Percentiles rank a stretch among this genome's conserved stretches.
phyloP scores from a whole-genome alignment of 2,113 vertebrate species.

The Paratilapia polleni region DNA sequence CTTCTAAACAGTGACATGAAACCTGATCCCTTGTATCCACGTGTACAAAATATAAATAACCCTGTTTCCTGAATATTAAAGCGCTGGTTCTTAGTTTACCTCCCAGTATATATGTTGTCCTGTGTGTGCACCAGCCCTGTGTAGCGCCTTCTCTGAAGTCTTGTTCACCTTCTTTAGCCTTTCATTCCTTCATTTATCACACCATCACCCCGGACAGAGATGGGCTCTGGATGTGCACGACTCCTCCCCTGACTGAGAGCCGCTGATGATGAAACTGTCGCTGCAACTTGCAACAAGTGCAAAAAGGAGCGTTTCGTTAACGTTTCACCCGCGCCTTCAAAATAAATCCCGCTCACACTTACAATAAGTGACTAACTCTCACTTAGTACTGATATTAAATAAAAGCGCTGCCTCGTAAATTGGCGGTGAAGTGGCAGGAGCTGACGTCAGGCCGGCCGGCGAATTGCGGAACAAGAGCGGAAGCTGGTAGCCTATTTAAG shows the following conservation, averaged over 20 bases:
- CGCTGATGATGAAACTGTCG: conserved; percentile 59
- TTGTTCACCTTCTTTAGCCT: conserved; percentile 3
- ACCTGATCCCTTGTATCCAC: neutral
- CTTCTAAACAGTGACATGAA: neutral
- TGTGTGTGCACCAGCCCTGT: neutral
- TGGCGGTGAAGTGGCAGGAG: conserved; percentile 42
- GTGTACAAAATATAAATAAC: neutral
- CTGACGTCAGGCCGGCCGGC: neutral
- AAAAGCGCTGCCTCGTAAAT: neutral
- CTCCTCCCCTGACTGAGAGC: conserved; percentile 50
- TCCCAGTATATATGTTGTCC: neutral
- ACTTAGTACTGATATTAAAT: neutral
- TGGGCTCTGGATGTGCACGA: neutral
- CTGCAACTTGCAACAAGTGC: neutral
- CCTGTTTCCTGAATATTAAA: neutral
- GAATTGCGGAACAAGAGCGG: conserved; percentile 23
- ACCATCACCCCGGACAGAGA: neutral
- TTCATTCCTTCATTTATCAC: conserved; percentile 9
- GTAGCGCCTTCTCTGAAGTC: conserved; percentile 12
- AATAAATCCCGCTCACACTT: neutral
- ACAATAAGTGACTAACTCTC: neutral
- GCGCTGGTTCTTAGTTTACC: conserved; percentile 31
- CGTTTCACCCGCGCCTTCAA: neutral
- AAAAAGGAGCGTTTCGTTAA: neutral
- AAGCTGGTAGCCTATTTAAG: neutral